Evolutionary conservation across 2,797 vertebrate genomes (phyloP).

Genomic region (Eulemur mongoz): DNA sequence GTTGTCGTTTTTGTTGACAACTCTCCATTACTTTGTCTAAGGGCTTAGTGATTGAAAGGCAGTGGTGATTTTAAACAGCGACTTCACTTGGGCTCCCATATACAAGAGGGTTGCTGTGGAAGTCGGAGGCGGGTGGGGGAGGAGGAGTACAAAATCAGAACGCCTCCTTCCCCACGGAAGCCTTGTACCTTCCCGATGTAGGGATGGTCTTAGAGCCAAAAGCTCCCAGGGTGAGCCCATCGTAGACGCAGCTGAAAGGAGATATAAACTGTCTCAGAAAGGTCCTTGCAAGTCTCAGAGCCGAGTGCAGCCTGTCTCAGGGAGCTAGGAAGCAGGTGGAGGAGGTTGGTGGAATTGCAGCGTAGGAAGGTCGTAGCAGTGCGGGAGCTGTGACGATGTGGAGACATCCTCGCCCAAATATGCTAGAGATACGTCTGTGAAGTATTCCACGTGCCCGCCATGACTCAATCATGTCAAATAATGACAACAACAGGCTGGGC

Average conservation of each 20-base stretch:
- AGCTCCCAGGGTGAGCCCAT: background rate
- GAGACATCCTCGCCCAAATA: background rate
- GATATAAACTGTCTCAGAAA: background rate
- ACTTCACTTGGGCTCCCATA: background rate
- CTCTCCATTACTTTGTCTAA: constrained; percentile 57
- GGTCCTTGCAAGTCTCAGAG: background rate
- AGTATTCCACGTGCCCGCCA: background rate
- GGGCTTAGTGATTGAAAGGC: constrained; percentile 38
- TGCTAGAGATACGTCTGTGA: background rate
- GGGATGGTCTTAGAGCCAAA: background rate
- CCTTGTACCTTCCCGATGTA: too few species aligned
- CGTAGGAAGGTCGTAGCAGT: background rate
- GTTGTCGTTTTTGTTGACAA: background rate
- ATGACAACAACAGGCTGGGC: background rate
- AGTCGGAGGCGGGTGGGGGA: too few species aligned
- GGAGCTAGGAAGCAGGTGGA: background rate
- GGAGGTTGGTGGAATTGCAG: background rate
- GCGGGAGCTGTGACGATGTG: background rate
- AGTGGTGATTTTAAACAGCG: background rate
- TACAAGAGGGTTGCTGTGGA: background rate
- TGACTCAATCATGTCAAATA: background rate
- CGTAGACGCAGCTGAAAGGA: background rate
- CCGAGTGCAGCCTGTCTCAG: background rate
- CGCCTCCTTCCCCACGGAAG: background rate
- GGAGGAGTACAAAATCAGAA: background rate